Evolutionary conservation across 2,888 invertebrate genomes (phyloP).

Genomic region (Hypolimnas misippus): DNA sequence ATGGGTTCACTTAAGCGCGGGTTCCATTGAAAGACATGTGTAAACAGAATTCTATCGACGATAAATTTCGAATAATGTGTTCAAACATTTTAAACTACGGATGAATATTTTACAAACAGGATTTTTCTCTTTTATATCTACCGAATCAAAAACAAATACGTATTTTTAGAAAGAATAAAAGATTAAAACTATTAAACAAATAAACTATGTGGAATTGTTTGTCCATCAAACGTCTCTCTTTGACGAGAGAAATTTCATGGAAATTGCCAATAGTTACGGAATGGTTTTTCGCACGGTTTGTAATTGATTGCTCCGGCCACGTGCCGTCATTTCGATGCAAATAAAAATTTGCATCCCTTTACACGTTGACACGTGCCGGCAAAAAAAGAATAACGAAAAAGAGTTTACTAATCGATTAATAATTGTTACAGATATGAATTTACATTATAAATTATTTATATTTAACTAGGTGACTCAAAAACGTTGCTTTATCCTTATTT

Average conservation of each 20-base stretch:
- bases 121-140: background rate
- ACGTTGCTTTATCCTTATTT: no score
- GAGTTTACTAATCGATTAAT: background rate
- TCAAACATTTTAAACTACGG: no score
- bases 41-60: no score
- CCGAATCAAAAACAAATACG: background rate
- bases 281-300: background rate
- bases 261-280: slow-evolving; percentile 3
- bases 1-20: no score
- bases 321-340: background rate
- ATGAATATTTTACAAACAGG: no score
- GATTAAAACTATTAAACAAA: background rate
- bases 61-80: no score
- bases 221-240: background rate
- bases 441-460: background rate
- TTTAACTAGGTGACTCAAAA: background rate
- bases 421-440: background rate
- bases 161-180: background rate
- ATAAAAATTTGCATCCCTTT: background rate
- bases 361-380: background rate
- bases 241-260: slow-evolving; percentile 1
- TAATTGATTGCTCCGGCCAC: background rate
- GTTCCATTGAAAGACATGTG: no score
- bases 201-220: background rate
- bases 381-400: background rate